Evolutionary conservation across 1,140 invertebrate species (phyloP), one percentile per base, ranked within the genome.

Genomic region (Pachypsylla venusta): DNA sequence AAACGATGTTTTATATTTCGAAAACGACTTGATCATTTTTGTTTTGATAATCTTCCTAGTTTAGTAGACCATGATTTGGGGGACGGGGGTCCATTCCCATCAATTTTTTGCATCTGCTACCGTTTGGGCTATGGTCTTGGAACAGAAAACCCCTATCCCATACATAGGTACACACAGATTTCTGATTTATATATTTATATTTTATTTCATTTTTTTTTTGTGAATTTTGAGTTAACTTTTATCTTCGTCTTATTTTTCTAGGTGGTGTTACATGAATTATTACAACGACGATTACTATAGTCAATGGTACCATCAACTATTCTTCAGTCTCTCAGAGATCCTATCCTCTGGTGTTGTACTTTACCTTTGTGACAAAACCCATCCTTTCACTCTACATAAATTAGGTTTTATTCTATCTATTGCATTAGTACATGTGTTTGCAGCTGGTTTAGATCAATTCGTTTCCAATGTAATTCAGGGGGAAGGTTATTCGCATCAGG

Each of bases 261-360:
- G 66, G 84, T 90, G 87, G 87, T 79, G 79, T 20, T 85, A 84
- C 63, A 81, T 87, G 58, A 89, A 87, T 71, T 89, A 89, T 66
- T 86, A 83, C 76, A 90, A 90, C 65, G 87, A 89, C 63, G 84
- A 86, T 57, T 87, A 83, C 66, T 88, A 86, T 69, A 80, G 75
- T 10, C 81, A 84, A 65, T 84, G 81, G 81, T 79, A 82, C 62
- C 82, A 85, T 69, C 85, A 89, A 65, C 68, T 87, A 61, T 84
- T 87, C 67, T 85, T 85, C 63, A 80, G 84, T 54, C 66, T 83
- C 53, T 85, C 85, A 0, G 87, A 90, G 71, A 63, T 87, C 1
- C 67, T 84, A 62, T 86, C 84, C 7, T 84, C 85, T 0, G 69
- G 75, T 42, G 66, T 84, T 39, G 79, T 83, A 16, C 68, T 82